Evolutionary conservation across 2,797 vertebrate genomes (phyloP).

Genomic region (Chromobotia macracanthus): DNA sequence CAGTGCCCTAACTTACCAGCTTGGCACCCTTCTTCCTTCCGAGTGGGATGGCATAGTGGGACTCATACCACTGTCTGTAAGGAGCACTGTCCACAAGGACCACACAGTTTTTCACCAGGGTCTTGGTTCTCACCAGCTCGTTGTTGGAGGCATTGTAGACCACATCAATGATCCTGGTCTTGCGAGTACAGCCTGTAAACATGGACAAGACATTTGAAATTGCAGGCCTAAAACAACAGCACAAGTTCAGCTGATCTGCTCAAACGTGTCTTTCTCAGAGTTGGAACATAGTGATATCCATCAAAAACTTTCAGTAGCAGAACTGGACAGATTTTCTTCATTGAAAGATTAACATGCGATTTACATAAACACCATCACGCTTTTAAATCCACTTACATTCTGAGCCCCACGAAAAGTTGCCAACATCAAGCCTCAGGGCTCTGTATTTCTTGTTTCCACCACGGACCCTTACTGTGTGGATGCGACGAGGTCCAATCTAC

Average conservation of each 20-base stretch:
- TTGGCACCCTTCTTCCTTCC: slow-evolving; percentile 98
- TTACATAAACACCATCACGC: not conserved
- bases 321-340: slow-evolving; percentile 93
- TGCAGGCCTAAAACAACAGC: not conserved
- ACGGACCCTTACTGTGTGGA: slow-evolving; percentile 94
- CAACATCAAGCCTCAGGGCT: slow-evolving; percentile 90
- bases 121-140: slow-evolving; percentile 97
- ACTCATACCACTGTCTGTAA: slow-evolving; percentile 97
- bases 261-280: slow-evolving; percentile 81
- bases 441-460: slow-evolving; percentile 98
- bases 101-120: slow-evolving; percentile 97
- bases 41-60: slow-evolving; percentile 92
- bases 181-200: slow-evolving; percentile 89
- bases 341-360: slow-evolving; percentile 71
- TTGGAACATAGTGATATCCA: slow-evolving; percentile 67
- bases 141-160: slow-evolving; percentile 99
- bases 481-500: slow-evolving; percentile 91
- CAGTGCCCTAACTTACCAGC: slow-evolving; percentile 77
- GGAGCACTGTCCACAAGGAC: slow-evolving; percentile 93
- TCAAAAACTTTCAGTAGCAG: slow-evolving; percentile 90
- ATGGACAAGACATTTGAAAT: not conserved
- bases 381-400: slow-evolving; percentile 85
- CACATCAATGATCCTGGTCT: slow-evolving; percentile 97
- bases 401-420: slow-evolving; percentile 98
- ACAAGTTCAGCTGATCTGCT: not conserved